Evolutionary conservation across 2,888 invertebrate genomes (phyloP), one percentile per base, ranked within the genome.

Genomic region (Celastrina argiolus): DNA sequence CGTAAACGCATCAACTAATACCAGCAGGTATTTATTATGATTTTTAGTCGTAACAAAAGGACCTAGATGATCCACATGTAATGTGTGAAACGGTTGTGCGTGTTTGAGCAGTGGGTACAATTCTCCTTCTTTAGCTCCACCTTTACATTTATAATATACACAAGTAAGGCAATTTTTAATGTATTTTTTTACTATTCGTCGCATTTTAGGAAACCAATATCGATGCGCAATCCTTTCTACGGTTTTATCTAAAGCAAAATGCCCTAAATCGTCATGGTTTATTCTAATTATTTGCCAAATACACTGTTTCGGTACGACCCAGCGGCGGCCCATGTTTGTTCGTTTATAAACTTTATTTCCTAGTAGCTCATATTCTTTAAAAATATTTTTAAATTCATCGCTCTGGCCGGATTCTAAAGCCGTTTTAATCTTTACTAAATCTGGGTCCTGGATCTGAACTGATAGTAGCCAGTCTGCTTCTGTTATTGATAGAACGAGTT

Each of bases 251-350:
- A 63, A 14, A 6, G 39, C 18, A 26, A 63, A 63, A 39, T 63
- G 76, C 14, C 75, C 77, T 3, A 69, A 66, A 14, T 71, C 73
- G 61, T 77, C 75, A 63, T 75, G 74, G 64, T 72, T 67, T 18
- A 45, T 31, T 66, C 71, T 31, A 6, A 61, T 36, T 14, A 75
- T 69, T 64, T 75, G 74, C 75, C 74, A 76, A 2, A 74, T 69
- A 65, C 74, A 75, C 2, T 36, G 64, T 51, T 75, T 76, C 42
- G 76, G 75, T 0, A 75, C 74, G 7, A 76, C 68, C 75, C 75
- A 77, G 2, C 74, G 71, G 7, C 75, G 72, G 14, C 77, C 77
- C 3, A 63, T 18, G 0, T 14, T 31, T 6, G 76, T 76, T 51
- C 74, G 7, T 56, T 72, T 66, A 51, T 78, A 76, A 0, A 76